phyloP scores from a whole-genome alignment of 2,888 invertebrate genomes.

The Caradrina kadenii region DNA sequence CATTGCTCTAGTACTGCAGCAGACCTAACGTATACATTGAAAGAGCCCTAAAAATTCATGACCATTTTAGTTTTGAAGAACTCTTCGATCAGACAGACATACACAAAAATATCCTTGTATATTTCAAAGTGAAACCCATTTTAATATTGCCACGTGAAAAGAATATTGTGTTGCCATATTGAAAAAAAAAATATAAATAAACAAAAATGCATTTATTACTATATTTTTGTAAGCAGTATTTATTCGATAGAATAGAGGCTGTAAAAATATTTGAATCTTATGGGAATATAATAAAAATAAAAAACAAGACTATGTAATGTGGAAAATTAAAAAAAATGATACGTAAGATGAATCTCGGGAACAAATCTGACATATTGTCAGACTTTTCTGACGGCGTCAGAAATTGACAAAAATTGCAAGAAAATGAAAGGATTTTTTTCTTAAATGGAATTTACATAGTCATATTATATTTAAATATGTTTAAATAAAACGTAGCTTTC shows the following conservation, averaged over 20 bases:
- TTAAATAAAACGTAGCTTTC: constrained; percentile 50
- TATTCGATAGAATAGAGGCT: constrained; percentile 59
- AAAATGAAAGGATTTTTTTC: constrained; percentile 1
- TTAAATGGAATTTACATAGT: constrained; percentile 27
- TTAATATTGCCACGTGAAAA: constrained; percentile 52
- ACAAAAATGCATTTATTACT: constrained; percentile 80
- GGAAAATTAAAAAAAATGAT: constrained; percentile 31
- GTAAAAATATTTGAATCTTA: constrained; percentile 44
- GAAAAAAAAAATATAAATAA: constrained; percentile 68
- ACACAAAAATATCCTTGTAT: too few relatives aligned
- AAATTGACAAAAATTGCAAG: not conserved
- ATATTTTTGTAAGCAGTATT: constrained; percentile 81
- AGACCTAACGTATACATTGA: too few relatives aligned
- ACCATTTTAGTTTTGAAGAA: too few relatives aligned
- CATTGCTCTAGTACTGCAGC: too few relatives aligned
- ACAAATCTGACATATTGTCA: constrained; percentile 11
- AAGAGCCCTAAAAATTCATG: too few relatives aligned
- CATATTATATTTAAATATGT: constrained; percentile 52
- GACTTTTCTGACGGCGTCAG: constrained; percentile 20
- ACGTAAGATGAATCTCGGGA: constrained; percentile 41
- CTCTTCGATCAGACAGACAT: too few relatives aligned
- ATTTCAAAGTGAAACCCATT: constrained; percentile 48
- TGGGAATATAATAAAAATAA: constrained; percentile 40
- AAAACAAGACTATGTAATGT: constrained; percentile 42
- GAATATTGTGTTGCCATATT: constrained; percentile 73